These are phyloP conservation scores for Megastigmus dorsalis DNA, from an alignment of 2,888 invertebrate species.

Conservation along the genomic window DNA sequence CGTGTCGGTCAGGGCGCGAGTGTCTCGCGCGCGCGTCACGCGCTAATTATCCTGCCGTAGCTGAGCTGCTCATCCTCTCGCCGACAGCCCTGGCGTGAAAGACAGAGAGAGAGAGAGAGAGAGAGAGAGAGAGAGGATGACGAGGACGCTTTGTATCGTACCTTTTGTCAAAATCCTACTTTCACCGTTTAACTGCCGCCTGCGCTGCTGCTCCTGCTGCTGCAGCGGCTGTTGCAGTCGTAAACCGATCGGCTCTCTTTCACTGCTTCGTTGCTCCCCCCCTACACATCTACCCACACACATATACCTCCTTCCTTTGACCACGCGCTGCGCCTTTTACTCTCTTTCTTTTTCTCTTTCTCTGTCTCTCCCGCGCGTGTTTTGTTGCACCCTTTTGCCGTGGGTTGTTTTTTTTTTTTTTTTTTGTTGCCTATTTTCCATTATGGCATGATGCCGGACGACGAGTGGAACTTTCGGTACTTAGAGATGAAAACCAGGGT, in stretches of 20 bases:
- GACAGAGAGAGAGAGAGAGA: no score
- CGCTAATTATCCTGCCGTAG: conserved; percentile 53
- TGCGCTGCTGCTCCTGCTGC: conserved; percentile 6
- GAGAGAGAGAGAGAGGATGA: no score
- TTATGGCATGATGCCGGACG: no score
- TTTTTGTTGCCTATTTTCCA: conserved; percentile 1
- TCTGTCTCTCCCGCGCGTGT: conserved; percentile 25
- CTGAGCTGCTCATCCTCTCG: no score
- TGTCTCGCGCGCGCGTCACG: conserved; percentile 39
- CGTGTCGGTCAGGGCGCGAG: background rate
- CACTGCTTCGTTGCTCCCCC: conserved; percentile 4
- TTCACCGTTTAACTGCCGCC: conserved; percentile 65
- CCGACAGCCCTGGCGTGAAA: no score
- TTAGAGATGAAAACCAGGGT: conserved; percentile 7
- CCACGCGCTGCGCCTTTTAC: conserved; percentile 41
- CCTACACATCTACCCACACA: background rate
- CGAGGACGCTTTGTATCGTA: conserved; percentile 36
- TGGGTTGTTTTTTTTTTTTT: background rate
- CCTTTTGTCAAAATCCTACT: conserved; percentile 65
- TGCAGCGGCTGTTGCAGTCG: conserved; percentile 29
- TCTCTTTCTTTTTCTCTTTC: conserved; percentile 56
- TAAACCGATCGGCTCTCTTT: conserved; percentile 49
- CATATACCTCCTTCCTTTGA: background rate
- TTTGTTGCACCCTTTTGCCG: background rate
- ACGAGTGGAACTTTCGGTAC: conserved; percentile 30